These are phyloP conservation scores for Pelodytes ibericus DNA, from an alignment of 2,797 vertebrate species.

Conservation along the genomic window DNA sequence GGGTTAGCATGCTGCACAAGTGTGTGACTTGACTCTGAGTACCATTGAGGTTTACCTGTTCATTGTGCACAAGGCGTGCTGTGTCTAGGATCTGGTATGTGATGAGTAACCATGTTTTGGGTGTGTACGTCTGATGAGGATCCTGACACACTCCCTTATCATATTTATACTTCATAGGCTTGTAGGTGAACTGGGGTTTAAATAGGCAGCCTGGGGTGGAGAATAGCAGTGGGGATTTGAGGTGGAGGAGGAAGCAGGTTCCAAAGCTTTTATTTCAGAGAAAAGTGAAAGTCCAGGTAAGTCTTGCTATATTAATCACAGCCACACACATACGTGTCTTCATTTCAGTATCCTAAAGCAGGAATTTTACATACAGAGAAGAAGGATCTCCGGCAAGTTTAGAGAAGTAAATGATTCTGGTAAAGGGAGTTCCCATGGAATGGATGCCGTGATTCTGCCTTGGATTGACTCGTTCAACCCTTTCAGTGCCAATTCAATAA, in stretches of 20 bases:
- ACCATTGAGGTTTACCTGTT: slow-evolving; percentile 35
- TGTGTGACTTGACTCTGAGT: background rate
- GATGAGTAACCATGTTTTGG: slow-evolving; percentile 64
- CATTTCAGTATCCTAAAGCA: background rate
- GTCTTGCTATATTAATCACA: slow-evolving; percentile 10
- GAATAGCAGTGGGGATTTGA: slow-evolving; percentile 27
- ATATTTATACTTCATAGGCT: slow-evolving; percentile 66
- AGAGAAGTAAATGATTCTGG: background rate
- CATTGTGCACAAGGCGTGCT: slow-evolving; percentile 35
- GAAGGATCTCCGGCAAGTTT: background rate
- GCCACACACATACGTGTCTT: background rate
- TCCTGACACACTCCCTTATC: slow-evolving; percentile 82
- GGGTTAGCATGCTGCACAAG: background rate
- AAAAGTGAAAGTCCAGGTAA: slow-evolving; percentile 53
- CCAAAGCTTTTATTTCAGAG: slow-evolving; percentile 16
- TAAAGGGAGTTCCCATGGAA: slow-evolving; percentile 7
- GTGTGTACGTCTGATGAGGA: slow-evolving; percentile 72
- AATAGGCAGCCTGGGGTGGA: slow-evolving; percentile 64
- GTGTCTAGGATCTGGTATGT: slow-evolving; percentile 56
- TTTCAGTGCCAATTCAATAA: background rate
- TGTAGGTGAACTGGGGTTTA: slow-evolving; percentile 78
- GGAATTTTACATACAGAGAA: background rate
- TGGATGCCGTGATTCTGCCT: background rate
- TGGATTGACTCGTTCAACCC: background rate
- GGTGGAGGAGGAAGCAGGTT: slow-evolving; percentile 42